Percentiles rank a stretch among this genome's conserved stretches.
Conservation (phyloP, 2,113 vertebrate species). For the Larimichthys polyactis region DNA sequence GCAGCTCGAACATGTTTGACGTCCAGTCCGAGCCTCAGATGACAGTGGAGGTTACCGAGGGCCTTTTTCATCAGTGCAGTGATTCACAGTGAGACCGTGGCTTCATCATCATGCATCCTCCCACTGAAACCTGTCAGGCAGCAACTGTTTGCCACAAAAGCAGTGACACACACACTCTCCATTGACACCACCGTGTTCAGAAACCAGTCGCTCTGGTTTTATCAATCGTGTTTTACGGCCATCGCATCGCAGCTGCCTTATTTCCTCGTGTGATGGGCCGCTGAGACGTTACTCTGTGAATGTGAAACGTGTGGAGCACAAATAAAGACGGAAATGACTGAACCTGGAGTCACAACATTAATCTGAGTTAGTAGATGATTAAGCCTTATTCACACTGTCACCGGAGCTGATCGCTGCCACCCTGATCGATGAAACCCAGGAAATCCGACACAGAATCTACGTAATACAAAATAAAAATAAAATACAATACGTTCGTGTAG, state of each 20-base stretch:
- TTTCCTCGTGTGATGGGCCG: background rate
- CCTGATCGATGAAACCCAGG: too few relatives aligned
- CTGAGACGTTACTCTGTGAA: background rate
- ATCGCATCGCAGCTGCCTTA: background rate
- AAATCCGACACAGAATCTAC: too few relatives aligned
- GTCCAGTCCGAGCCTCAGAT: background rate
- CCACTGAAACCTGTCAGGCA: constrained; percentile 59
- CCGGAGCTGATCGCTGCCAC: too few relatives aligned
- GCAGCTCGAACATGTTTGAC: too few relatives aligned
- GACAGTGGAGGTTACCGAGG: background rate
- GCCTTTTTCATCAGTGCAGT: background rate
- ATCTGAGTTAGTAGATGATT: too few relatives aligned
- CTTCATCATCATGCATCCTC: constrained; percentile 32
- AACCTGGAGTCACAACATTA: too few relatives aligned
- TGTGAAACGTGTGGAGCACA: background rate
- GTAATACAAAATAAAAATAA: too few relatives aligned
- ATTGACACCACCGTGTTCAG: background rate
- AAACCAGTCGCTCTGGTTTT: constrained; percentile 52
- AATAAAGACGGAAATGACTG: background rate
- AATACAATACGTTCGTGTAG: too few relatives aligned
- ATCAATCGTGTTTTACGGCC: constrained; percentile 1
- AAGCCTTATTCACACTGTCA: too few relatives aligned
- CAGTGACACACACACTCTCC: background rate
- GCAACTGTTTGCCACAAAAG: constrained; percentile 15
- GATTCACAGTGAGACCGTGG: constrained; percentile 33